Conservation (phyloP, 2,888 invertebrate species). For the Drosophila koepferae region DNA sequence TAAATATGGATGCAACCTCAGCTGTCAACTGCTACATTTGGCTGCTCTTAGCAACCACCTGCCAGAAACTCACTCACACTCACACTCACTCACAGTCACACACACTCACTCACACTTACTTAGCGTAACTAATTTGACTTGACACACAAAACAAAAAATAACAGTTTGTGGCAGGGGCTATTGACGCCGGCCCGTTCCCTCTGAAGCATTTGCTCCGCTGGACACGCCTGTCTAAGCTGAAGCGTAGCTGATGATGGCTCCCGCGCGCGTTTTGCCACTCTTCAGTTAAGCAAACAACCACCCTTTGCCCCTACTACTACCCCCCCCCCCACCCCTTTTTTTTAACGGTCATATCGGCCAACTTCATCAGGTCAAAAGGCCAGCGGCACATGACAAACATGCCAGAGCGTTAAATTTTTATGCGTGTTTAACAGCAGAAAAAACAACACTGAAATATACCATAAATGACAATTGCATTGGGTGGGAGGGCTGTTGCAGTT, state of each 20-base stretch:
- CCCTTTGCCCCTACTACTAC: background rate
- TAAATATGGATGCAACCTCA: constrained; percentile 25
- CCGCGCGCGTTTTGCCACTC: constrained; percentile 21
- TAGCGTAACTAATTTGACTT: constrained; percentile 70
- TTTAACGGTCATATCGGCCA: constrained; percentile 46
- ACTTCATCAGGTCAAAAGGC: constrained; percentile 70
- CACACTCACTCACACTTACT: constrained; percentile 9
- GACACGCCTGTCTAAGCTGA: constrained; percentile 45
- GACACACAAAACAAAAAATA: constrained; percentile 44
- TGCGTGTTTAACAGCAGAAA: constrained; percentile 58
- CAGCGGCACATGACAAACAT: constrained; percentile 65
- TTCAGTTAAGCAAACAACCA: constrained; percentile 21
- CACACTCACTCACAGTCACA: constrained; percentile 19
- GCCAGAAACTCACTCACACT: constrained; percentile 37
- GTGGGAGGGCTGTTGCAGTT: constrained; percentile 50
- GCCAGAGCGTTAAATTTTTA: constrained; percentile 77
- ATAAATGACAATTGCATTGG: constrained; percentile 43
- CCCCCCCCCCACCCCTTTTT: no score
- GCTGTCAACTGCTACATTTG: constrained; percentile 53
- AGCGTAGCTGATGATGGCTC: constrained; percentile 52
- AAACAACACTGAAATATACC: constrained; percentile 15
- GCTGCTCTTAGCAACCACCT: constrained; percentile 58
- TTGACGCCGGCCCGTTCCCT: background rate
- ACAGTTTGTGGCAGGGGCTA: constrained; percentile 1
- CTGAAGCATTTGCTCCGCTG: constrained; percentile 14